Base-by-base conservation (phyloP, 2,888 invertebrate genomes). In the Aelia acuminata region DNA sequence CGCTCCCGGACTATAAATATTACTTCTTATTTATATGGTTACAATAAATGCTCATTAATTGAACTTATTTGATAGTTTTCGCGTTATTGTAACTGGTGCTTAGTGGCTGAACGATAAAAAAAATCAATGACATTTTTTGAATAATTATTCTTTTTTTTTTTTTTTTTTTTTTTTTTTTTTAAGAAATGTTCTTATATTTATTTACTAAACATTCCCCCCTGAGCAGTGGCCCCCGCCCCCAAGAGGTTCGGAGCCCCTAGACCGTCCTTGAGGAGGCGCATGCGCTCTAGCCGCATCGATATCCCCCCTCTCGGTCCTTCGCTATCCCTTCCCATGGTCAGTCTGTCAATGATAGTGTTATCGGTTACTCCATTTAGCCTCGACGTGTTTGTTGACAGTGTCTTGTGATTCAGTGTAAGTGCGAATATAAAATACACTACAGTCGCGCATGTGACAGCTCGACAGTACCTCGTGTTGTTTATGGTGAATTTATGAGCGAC, bases 281-380 rank as follows among this genome's bases (percentile, higher is more conserved):
- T 48, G 87, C 87, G 87, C 63, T 43, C 13, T 87, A 57, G 47
- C 4, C 87, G 2, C 63, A 87, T 87, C 75, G 87, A 87, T 87
- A 57, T 87, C 57, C 87, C 87, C 39, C 31, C 63, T 63, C 86
- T 86, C 18, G 8, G 48, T 70, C 75, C 47, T 49, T 63, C 47
- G 47, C n/a, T 63, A 63, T 53, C 57, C 39, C 53, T 53, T 49
- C 39, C 43, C 85, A 80, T 80, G 80, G 80, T 80, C 80, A 80
- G 80, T 80, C 80, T n/a, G 5, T 80, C 43, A 22, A 47, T 80
- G 39, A 47, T 80, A 80, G 39, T 80, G 7, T 39, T 0, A 1
- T 5, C 1, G 15, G n/a, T 43, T n/a, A 20, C 43, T 43, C 3
- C 3, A 0, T 15, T 11, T 10, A 13, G 0, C 22, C 43, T 47